A percentile compares a stretch with the other conserved stretches of the same genome.
These are phyloP conservation scores for Sturnira hondurensis DNA, from an alignment of 2,113 vertebrate species.

Conservation along the genomic window DNA sequence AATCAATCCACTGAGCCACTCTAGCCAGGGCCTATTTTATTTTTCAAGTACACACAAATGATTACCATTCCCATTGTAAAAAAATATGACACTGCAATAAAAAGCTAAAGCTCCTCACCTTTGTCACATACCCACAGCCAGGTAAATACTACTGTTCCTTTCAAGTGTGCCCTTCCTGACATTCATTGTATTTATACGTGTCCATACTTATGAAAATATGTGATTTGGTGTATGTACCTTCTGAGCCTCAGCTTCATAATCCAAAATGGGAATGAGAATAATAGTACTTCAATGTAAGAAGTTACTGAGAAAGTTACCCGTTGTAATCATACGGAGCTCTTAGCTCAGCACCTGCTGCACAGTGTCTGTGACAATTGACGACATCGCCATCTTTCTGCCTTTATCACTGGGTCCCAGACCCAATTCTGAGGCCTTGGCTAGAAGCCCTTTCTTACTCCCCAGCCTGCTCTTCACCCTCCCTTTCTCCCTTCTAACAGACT, in stretches of 20 bases:
- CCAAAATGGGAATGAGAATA: neutral
- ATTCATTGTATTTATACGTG: neutral
- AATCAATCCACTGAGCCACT: too few species aligned
- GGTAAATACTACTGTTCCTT: neutral
- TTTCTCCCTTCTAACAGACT: conserved; percentile 6
- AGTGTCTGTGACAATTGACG: neutral
- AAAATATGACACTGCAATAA: neutral
- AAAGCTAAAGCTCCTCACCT: neutral
- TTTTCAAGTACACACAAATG: neutral
- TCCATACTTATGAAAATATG: neutral
- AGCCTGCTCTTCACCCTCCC: neutral
- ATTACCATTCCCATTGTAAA: neutral
- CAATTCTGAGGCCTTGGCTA: neutral
- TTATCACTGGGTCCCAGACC: neutral
- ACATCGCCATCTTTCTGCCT: neutral
- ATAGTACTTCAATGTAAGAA: neutral
- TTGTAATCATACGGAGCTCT: neutral
- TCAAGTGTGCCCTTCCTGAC: neutral
- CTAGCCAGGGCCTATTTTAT: neutral
- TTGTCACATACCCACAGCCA: neutral
- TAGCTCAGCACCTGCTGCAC: neutral
- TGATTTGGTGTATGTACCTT: neutral
- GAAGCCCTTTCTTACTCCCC: neutral
- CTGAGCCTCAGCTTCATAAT: neutral
- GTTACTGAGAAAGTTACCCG: neutral